Evolutionary conservation across 2,113 vertebrate species (phyloP).

Genomic region (Cairina moschata): DNA sequence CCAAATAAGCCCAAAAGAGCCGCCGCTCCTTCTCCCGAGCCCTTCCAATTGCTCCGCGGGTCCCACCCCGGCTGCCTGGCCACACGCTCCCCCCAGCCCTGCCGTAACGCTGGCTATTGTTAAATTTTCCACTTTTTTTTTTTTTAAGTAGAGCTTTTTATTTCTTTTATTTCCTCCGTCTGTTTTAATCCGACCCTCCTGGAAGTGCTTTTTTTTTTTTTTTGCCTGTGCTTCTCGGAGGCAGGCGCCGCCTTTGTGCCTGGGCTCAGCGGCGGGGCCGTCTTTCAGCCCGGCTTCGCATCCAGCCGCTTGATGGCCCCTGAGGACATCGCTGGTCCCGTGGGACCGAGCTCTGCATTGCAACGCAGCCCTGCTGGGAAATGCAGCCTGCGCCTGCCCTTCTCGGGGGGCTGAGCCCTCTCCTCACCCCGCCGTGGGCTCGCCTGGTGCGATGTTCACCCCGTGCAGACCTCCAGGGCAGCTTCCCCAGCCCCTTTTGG

Average conservation of each 20-base stretch:
- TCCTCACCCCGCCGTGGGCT: fast-evolving
- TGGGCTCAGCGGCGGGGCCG: slow-evolving; percentile 19
- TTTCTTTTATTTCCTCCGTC: slow-evolving; percentile 12
- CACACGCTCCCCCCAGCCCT: background rate
- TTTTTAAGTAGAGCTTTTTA: background rate
- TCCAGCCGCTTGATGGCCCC: slow-evolving; percentile 13
- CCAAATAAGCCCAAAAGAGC: background rate
- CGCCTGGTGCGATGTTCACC: fast-evolving
- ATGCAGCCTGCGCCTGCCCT: background rate
- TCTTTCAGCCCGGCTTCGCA: slow-evolving; percentile 5
- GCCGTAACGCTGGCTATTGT: background rate
- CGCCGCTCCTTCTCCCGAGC: background rate
- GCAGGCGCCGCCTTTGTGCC: background rate
- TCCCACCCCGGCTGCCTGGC: background rate
- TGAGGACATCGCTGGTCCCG: slow-evolving; percentile 1
- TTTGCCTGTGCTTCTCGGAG: slow-evolving; percentile 18
- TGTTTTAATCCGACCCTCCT: slow-evolving; percentile 29
- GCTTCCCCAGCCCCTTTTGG: background rate
- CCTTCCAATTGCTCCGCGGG: background rate
- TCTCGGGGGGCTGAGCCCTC: background rate
- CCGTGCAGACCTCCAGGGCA: background rate
- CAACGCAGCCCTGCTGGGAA: background rate
- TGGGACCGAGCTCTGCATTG: background rate
- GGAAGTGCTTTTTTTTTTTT: background rate
- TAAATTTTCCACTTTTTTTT: slow-evolving; percentile 6